Percentiles rank a stretch among this genome's conserved stretches.
Evolutionary conservation across 2,888 invertebrate genomes (phyloP).

Genomic region (Teleogryllus oceanicus): DNA sequence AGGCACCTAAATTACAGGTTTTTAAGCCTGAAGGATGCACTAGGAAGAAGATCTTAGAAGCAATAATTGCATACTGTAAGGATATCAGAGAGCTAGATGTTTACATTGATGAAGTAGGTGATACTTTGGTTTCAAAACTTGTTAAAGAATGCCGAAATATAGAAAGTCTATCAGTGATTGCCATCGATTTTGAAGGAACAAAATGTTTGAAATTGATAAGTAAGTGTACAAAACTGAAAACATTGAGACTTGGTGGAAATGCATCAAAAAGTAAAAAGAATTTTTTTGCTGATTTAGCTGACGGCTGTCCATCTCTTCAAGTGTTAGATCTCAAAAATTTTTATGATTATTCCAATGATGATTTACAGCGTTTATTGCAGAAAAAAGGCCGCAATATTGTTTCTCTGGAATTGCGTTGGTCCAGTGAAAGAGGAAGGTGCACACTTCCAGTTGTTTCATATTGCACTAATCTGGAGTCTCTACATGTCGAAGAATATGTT

Average conservation of each 20-base stretch:
- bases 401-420: neutral
- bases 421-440: slow-evolving; percentile 18
- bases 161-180: neutral
- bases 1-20: neutral
- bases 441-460: neutral
- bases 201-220: neutral
- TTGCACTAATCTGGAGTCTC: neutral
- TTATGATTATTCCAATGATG: slow-evolving; percentile 18
- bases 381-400: neutral
- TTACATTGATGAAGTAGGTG: neutral
- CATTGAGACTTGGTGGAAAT: neutral
- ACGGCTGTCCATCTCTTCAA: neutral
- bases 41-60: neutral
- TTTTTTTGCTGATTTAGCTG: slow-evolving; percentile 3
- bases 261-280: neutral
- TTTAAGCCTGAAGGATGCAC: neutral
- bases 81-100: neutral
- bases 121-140: neutral
- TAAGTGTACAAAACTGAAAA: neutral
- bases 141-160: neutral
- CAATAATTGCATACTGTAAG: neutral
- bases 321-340: neutral
- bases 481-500: neutral
- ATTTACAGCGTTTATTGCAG: neutral
- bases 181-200: neutral